Conservation (phyloP, 1,140 invertebrate genomes). For the Halictus rubicundus region DNA sequence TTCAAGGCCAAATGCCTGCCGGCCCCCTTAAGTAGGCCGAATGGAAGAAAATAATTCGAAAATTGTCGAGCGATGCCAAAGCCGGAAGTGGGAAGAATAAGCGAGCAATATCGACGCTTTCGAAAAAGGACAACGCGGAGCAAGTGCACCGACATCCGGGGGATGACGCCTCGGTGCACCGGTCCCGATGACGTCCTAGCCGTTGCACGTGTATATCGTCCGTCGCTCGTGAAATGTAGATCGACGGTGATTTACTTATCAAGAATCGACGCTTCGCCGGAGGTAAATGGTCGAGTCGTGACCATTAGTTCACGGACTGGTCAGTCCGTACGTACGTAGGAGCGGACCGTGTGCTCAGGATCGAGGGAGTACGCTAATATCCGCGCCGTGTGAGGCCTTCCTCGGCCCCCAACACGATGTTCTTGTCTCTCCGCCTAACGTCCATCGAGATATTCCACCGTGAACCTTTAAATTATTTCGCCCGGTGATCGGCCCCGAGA, state of each 20-base stretch:
- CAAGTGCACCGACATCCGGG: conserved; percentile 30
- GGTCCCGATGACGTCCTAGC: conserved; percentile 10
- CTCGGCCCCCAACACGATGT: conserved; percentile 45
- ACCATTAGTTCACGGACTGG: conserved; percentile 77
- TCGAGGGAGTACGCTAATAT: conserved; percentile 67
- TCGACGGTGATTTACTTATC: conserved; percentile 80
- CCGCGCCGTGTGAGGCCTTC: conserved; percentile 70
- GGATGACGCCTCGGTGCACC: conserved; percentile 26
- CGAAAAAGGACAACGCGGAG: background rate
- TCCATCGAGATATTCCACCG: conserved; percentile 18
- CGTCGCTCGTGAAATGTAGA: conserved; percentile 74
- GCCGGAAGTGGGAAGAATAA: no score
- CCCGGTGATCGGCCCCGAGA: background rate
- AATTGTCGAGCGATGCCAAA: no score
- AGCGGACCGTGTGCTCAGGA: conserved; percentile 60
- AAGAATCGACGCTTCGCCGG: conserved; percentile 79
- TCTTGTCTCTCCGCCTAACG: conserved; percentile 2
- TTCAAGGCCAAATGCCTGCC: no score
- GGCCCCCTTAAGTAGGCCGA: no score
- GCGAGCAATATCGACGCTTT: no score
- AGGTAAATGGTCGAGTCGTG: conserved; percentile 81
- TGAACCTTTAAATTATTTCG: conserved; percentile 44
- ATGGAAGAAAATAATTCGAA: no score
- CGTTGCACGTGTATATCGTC: conserved; percentile 49
- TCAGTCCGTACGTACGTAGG: conserved; percentile 49